A percentile compares a stretch with the other conserved stretches of the same genome.
These are phyloP conservation scores for Holcopasites calliopsidis DNA, from an alignment of 1,140 invertebrate species.

Conservation along the genomic window DNA sequence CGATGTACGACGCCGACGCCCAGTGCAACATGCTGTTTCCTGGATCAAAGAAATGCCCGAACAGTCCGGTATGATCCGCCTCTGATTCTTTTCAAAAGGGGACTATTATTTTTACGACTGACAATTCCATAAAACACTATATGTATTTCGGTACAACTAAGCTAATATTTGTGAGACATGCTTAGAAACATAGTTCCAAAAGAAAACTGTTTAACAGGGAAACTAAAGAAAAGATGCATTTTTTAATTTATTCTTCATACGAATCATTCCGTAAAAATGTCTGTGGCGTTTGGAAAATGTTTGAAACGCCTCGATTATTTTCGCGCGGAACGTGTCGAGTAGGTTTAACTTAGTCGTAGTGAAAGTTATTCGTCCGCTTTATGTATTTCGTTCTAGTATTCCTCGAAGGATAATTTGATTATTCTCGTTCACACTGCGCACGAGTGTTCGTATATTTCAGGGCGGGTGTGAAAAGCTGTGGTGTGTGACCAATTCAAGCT, in stretches of 20 bases:
- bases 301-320: not conserved
- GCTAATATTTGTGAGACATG: too few relatives aligned
- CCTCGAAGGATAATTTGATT: constrained; percentile 21
- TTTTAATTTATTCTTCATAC: too few relatives aligned
- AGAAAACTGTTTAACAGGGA: too few relatives aligned
- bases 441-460: constrained; percentile 43
- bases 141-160: too few relatives aligned
- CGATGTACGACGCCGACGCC: constrained; percentile 84
- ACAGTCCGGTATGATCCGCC: not conserved
- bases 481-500: constrained; percentile 75
- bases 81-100: not conserved
- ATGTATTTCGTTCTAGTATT: not conserved
- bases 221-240: too few relatives aligned
- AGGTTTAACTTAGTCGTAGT: not conserved
- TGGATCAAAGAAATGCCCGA: constrained; percentile 73
- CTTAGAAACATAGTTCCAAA: too few relatives aligned
- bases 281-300: too few relatives aligned
- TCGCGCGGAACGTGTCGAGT: not conserved
- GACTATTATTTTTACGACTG: too few relatives aligned
- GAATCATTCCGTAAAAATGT: too few relatives aligned
- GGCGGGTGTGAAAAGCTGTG: constrained; percentile 80
- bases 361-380: not conserved
- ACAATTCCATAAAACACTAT: too few relatives aligned
- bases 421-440: not conserved
- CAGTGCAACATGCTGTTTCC: constrained; percentile 82